phyloP scores from a whole-genome alignment of 30 jellyfish, hydroid and myxozoan species.

The Aurelia coerulea region DNA sequence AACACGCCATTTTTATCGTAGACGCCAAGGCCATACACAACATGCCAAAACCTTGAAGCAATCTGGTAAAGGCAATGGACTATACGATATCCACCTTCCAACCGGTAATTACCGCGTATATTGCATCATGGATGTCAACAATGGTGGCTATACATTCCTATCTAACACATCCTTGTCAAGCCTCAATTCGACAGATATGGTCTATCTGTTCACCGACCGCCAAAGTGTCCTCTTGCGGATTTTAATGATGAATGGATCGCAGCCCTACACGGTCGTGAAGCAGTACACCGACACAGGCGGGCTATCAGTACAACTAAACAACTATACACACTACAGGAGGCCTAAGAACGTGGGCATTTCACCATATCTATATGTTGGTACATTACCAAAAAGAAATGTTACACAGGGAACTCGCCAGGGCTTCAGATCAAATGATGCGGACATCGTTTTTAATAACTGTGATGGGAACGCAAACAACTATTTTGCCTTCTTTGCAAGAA shows the following conservation, averaged over 20 bases:
- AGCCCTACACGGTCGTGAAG: constrained; percentile 55
- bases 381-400: constrained; percentile 14
- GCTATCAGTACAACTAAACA: constrained; percentile 27
- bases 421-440: constrained; percentile 18
- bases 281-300: constrained; percentile 29
- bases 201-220: constrained; percentile 21
- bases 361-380: constrained; percentile 40
- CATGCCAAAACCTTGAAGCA: constrained; percentile 46
- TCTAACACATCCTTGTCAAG: constrained; percentile 16
- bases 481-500: constrained; percentile 30
- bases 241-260: constrained; percentile 36
- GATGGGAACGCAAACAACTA: constrained; percentile 26
- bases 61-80: constrained; percentile 7
- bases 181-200: constrained; percentile 33
- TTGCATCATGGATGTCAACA: constrained; percentile 54
- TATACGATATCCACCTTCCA: constrained; percentile 28
- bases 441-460: constrained; percentile 24
- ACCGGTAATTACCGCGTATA: constrained; percentile 28
- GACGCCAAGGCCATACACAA: background rate
- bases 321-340: constrained; percentile 3
- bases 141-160: constrained; percentile 68
- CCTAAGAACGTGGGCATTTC: constrained; percentile 29
- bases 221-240: constrained; percentile 47
- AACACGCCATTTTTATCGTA: no score
- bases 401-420: constrained; percentile 16